phyloP scores from a whole-genome alignment of 2,797 vertebrate genomes.

The Urocyon cinereoargenteus region DNA sequence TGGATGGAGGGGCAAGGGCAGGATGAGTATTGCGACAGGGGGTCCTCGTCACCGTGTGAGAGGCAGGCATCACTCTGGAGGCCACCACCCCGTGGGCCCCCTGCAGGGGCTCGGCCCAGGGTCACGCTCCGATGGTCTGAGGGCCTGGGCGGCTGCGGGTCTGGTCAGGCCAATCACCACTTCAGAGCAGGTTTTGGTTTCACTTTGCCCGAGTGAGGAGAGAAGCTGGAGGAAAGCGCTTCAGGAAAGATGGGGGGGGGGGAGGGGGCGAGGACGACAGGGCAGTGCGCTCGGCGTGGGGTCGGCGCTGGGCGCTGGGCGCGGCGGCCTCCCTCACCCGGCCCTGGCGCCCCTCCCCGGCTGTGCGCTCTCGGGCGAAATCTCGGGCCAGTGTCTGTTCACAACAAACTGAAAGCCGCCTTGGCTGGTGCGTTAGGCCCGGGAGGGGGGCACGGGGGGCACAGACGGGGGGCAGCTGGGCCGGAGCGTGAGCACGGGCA shows the following conservation, averaged over 20 bases:
- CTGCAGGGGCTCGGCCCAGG: rapidly evolving
- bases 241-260: background rate
- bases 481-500: too few species aligned
- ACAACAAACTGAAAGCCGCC: too few species aligned
- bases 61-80: rapidly evolving
- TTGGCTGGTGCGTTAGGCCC: too few species aligned
- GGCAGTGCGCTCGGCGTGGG: too few species aligned
- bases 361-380: too few species aligned
- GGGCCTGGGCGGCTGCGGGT: background rate
- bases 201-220: background rate
- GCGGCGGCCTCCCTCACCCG: too few species aligned
- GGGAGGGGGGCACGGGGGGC: too few species aligned
- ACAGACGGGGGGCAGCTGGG: too few species aligned
- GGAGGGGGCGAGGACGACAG: too few species aligned
- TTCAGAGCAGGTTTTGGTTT: background rate
- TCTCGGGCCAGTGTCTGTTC: too few species aligned
- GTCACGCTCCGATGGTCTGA: rapidly evolving
- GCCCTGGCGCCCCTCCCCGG: too few species aligned
- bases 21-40: background rate
- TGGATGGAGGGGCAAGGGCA: background rate
- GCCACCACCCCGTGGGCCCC: background rate
- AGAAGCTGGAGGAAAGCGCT: background rate
- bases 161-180: background rate
- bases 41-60: background rate
- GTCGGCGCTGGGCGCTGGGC: too few species aligned